Evolutionary conservation across 1,140 invertebrate species (phyloP), one percentile per base, ranked within the genome.

Genomic region (Lethocerus indicus): DNA sequence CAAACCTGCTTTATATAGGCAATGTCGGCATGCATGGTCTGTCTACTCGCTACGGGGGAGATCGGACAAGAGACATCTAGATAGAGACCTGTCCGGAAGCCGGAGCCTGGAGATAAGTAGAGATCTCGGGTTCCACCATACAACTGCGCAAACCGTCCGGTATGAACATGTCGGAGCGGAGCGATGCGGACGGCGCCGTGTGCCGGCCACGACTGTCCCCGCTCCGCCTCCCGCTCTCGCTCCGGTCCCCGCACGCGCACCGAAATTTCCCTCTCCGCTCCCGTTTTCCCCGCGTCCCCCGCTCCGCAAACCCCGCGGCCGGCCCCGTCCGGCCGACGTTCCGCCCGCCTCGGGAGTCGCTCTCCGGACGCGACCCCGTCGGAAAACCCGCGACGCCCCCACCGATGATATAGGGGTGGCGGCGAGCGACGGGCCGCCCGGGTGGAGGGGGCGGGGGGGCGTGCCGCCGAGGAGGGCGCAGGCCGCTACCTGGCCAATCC

Each of bases 71-170:
- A n/a, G n/a, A n/a, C n/a, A n/a, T n/a, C n/a, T n/a, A n/a, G n/a
- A 37, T 49, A 65, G 64, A 69, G 70, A 81, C 80, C 79, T 83
- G 80, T 73, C 79, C 79, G 63, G 79, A 78, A 64, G 79, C 81
- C 68, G 80, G 79, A 65, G 79, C 78, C 69, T 83, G 80, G 61
- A 82, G 76, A 68, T 82, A 83, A 61, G 79, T 79, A 62, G 79
- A 80, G 61, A 83, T 79, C 78, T 83, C 80, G 67, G 79, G 79
- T 72, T 82, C 79, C 71, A 83, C 78, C 80, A 82, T 83, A 71
- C 79, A 82, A 75, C 78, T 81, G 68, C 79, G 76, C 61, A 82
- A 68, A 59, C 77, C 74, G 61, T 83, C 80, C 64, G 79, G 79
- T 73, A 82, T 81, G 68, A 81, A 82, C 79, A 83, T 83, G 51